These are phyloP conservation scores for Drosophila pallidifrons DNA, from an alignment of 1,140 invertebrate genomes.

Conservation along the genomic window DNA sequence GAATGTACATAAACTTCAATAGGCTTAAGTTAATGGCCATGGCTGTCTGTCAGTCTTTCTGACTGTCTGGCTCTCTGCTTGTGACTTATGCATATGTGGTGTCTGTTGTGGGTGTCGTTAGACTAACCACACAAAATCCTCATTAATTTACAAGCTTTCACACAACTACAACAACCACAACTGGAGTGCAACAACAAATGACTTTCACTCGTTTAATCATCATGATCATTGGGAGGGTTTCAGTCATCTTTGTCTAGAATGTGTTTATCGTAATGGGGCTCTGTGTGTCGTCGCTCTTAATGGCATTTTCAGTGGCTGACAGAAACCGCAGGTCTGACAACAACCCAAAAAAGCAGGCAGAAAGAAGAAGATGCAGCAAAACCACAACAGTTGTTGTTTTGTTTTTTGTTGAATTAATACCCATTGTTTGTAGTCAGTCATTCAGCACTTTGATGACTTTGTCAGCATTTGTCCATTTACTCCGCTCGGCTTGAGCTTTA, in stretches of 20 bases:
- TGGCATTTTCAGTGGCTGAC: conserved; percentile 61
- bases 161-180: conserved; percentile 6
- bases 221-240: conserved; percentile 17
- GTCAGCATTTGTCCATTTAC: conserved; percentile 45
- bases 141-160: conserved; percentile 70
- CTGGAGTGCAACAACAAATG: conserved; percentile 11
- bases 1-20: conserved; percentile 36
- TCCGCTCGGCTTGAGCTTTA: conserved; percentile 38
- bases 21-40: conserved; percentile 24
- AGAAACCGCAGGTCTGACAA: conserved; percentile 23
- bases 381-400: conserved; percentile 50
- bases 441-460: conserved; percentile 49
- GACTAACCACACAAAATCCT: conserved; percentile 70
- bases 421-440: conserved; percentile 30
- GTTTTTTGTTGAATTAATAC: conserved; percentile 53
- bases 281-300: conserved; percentile 35
- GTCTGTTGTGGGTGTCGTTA: conserved; percentile 43
- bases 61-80: neutral
- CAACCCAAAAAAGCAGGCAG: neutral
- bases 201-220: conserved; percentile 75
- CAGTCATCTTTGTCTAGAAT: conserved; percentile 45
- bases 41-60: conserved; percentile 4
- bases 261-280: conserved; percentile 21
- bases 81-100: conserved; percentile 18
- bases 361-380: conserved; percentile 10